Base-by-base conservation (phyloP, 2,888 invertebrate species). In the Drosophila sordidula region DNA sequence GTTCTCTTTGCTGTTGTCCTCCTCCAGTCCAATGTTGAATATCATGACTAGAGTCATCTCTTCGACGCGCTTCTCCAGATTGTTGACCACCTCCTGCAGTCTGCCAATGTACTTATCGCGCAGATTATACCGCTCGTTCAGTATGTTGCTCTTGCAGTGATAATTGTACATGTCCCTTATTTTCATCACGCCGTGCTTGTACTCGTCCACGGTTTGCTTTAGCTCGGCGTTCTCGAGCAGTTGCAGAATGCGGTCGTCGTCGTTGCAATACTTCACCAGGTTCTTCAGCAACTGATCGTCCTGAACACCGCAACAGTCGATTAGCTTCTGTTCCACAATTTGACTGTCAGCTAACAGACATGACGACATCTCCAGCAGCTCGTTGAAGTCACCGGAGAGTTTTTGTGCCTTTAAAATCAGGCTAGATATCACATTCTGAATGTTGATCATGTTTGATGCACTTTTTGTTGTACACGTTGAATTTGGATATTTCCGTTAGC, bases 211-310 rank as follows among this genome's bases (percentile, higher is more conserved):
- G 5, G 66, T 78, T n/a, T 38, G 57, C 47, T 75, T 75, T 0
- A 85, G 67, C 2, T 85, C 84, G 1, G 46, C 39, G 5, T 85
- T 86, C 11, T 75, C 77, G 5, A 72, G 58, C 54, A 85, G 34
- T 38, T 62, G n/a, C 8, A 67, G 18, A 11, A 75, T 32, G 11
- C 75, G 68, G 3, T 67, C 59, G 1, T 65, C 65, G 16, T 75
- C 67, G 12, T 44, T 38, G 45, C 66, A 70, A 14, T 74, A 50
- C 18, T 70, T 67, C 2, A 77, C 47, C 16, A 87, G 57, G 22
- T 80, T 69, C 50, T 76, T 88, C 0, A 80, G 39, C 49, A 75
- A 25, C 6, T 76, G 67, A 36, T 78, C 75, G 0, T 83, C 62
- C 4, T 80, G 70, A 1, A 50, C 67, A 9, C 65, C 68, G 8